A percentile compares a stretch with the other conserved stretches of the same genome.
These are phyloP conservation scores for Mormoops blainvillei DNA, from an alignment of 2,113 vertebrate genomes.

Conservation along the genomic window DNA sequence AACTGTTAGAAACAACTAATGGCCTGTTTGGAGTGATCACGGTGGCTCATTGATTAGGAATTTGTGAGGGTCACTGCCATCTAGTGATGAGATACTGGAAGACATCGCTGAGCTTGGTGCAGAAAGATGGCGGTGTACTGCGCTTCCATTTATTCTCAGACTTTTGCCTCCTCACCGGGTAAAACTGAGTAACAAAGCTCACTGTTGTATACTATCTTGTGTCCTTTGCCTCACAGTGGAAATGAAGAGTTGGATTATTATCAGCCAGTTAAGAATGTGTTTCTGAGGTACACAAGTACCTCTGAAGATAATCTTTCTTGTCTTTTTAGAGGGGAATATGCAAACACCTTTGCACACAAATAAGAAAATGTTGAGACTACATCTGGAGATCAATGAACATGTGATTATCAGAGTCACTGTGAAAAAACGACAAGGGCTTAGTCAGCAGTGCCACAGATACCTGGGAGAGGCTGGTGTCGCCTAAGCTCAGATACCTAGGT, in stretches of 20 bases:
- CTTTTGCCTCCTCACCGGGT: background rate
- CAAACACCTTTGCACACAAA: background rate
- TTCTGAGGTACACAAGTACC: accelerated
- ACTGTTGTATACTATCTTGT: accelerated
- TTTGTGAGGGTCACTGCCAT: conserved; percentile 78
- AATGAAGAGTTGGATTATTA: background rate
- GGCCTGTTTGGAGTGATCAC: background rate
- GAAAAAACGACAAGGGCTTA: background rate
- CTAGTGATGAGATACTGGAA: conserved; percentile 79
- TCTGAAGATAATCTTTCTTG: background rate
- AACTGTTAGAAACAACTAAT: background rate
- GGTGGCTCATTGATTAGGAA: conserved; percentile 28
- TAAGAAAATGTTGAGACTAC: too few relatives aligned
- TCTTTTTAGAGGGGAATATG: accelerated
- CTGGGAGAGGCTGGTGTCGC: background rate
- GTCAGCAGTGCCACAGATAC: background rate
- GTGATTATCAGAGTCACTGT: background rate
- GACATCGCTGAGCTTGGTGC: too few relatives aligned
- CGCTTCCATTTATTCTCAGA: background rate
- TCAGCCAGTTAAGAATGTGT: background rate
- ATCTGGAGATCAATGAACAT: accelerated
- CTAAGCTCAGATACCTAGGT: background rate
- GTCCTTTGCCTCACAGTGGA: too few relatives aligned
- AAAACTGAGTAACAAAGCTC: background rate
- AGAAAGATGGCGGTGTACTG: background rate